These are phyloP conservation scores for Papilio xuthus DNA, from an alignment of 1,140 invertebrate species.

Conservation along the genomic window DNA sequence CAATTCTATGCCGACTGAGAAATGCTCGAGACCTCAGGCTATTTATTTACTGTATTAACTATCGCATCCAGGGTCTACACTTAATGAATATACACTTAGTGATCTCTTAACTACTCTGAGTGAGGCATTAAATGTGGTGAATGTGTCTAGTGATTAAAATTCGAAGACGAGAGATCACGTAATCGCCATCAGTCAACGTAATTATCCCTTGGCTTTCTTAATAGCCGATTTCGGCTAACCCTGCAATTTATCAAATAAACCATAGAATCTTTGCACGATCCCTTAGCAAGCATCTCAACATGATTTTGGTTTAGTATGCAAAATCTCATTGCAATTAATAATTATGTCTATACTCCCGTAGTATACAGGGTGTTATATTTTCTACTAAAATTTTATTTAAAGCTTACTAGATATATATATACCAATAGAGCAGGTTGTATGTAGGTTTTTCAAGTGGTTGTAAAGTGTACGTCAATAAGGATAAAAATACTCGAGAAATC, in stretches of 20 bases:
- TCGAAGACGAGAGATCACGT: neutral
- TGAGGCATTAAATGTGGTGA: too few relatives aligned
- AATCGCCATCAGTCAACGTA: neutral
- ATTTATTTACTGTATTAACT: neutral
- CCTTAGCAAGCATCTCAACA: neutral
- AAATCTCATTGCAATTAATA: neutral
- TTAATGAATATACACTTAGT: too few relatives aligned
- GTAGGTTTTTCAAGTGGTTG: neutral
- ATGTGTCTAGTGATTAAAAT: too few relatives aligned
- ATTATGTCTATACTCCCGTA: neutral
- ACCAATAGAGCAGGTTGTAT: neutral
- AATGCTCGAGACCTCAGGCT: neutral
- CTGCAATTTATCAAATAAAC: neutral
- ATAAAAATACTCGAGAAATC: constrained; percentile 21
- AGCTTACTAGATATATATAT: neutral
- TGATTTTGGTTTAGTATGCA: neutral
- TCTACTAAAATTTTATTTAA: too few relatives aligned
- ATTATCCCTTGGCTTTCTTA: neutral
- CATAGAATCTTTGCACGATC: neutral
- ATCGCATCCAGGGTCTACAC: too few relatives aligned
- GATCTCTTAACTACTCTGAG: too few relatives aligned
- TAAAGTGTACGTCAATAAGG: neutral
- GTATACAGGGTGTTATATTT: too few relatives aligned
- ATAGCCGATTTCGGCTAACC: neutral
- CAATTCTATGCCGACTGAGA: constrained; percentile 3